A percentile compares a stretch with the other conserved stretches of the same genome.
Evolutionary conservation across 92 coral and sea anemone species (phyloP).

Genomic region (Blastomussa wellsi): DNA sequence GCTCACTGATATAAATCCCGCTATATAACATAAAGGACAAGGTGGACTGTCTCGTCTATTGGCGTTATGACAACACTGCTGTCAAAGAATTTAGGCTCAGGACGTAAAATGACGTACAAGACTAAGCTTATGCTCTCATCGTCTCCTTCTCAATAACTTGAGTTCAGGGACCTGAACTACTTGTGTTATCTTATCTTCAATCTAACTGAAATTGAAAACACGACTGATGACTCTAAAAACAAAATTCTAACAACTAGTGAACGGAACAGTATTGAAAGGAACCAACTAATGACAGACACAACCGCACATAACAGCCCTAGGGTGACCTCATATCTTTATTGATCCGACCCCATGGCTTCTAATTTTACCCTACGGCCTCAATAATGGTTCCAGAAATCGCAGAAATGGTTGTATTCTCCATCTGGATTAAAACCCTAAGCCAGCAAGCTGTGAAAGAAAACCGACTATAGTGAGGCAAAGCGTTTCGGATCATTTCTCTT

Average conservation of each 20-base stretch:
- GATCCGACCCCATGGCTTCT: neutral
- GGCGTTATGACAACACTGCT: neutral
- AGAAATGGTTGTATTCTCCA: neutral
- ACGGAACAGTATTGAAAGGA: neutral
- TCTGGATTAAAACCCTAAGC: neutral
- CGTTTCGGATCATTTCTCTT: neutral
- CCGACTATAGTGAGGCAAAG: neutral
- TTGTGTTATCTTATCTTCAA: conserved; percentile 34
- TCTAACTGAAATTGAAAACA: conserved; percentile 3
- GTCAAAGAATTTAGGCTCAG: neutral
- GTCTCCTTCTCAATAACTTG: neutral
- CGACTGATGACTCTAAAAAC: conserved; percentile 5
- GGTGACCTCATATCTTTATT: too few relatives aligned
- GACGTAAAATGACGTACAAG: neutral
- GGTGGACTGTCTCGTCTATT: neutral
- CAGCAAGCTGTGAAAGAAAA: neutral
- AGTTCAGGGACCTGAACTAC: neutral
- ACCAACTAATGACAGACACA: conserved; percentile 28
- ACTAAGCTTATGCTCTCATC: neutral
- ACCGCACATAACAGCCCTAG: neutral
- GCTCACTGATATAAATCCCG: conserved; percentile 3
- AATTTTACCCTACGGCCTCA: neutral
- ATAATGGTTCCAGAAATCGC: neutral
- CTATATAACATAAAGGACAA: neutral
- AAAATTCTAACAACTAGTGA: neutral